Percentiles rank a stretch among this genome's conserved stretches.
These are phyloP conservation scores for Pavo muticus DNA, from an alignment of 2,113 vertebrate species.

Conservation along the genomic window DNA sequence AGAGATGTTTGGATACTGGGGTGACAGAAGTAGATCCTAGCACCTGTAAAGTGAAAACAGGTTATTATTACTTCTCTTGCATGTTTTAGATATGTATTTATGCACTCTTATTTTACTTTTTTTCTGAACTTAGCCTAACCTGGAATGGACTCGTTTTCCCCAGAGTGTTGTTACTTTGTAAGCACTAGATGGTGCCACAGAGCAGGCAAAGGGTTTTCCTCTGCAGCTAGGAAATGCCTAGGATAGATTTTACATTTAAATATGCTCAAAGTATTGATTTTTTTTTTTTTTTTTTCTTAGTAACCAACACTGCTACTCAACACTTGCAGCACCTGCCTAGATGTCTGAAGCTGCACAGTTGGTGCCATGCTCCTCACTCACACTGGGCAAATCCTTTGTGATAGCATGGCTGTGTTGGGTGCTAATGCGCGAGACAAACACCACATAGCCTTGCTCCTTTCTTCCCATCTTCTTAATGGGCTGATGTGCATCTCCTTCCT, in stretches of 20 bases:
- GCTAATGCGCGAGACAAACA: neutral
- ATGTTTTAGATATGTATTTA: neutral
- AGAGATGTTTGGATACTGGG: accelerated
- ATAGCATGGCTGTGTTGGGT: neutral
- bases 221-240: accelerated
- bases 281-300: neutral
- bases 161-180: neutral
- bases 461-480: neutral
- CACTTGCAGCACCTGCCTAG: neutral
- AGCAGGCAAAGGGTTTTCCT: neutral
- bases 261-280: accelerated
- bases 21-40: neutral
- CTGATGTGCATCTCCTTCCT: neutral
- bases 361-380: neutral
- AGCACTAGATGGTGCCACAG: slow-evolving; percentile 52
- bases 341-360: neutral
- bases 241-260: neutral
- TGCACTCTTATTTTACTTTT: neutral
- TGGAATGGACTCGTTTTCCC: neutral
- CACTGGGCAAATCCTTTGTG: neutral
- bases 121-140: accelerated
- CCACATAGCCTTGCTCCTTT: neutral
- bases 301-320: neutral
- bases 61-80: neutral
- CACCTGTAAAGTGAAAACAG: neutral